A percentile compares a stretch with the other conserved stretches of the same genome.
phyloP scores from a whole-genome alignment of 1,140 invertebrate species.

The Littorina saxatilis region DNA sequence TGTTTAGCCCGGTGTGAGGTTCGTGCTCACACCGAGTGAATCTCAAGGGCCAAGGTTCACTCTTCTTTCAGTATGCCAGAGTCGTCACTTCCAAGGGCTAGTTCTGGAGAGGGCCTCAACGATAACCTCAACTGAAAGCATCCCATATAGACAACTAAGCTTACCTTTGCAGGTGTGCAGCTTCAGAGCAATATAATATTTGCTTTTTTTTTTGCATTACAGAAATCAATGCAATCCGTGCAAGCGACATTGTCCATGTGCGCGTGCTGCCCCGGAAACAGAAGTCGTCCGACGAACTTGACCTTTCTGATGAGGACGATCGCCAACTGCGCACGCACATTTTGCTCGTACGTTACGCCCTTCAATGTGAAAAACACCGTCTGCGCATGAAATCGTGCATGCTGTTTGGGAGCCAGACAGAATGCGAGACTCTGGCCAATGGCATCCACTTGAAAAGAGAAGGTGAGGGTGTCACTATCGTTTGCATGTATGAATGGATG shows the following conservation, averaged over 20 bases:
- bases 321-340: not conserved
- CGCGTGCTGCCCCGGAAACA: not conserved
- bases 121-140: no score
- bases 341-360: not conserved
- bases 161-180: no score
- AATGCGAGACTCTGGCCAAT: not conserved
- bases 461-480: not conserved
- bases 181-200: no score
- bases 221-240: not conserved
- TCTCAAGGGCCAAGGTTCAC: no score
- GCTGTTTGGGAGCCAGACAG: not conserved
- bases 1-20: no score
- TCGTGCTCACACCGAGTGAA: no score
- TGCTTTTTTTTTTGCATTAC: not conserved
- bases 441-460: not conserved
- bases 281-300: not conserved
- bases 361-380: not conserved
- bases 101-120: no score
- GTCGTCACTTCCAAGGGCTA: no score
- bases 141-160: no score
- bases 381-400: not conserved
- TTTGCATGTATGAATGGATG: not conserved
- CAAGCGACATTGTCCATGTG: not conserved
- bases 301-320: not conserved
- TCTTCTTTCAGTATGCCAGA: no score